Evolutionary conservation across 2,888 invertebrate genomes (phyloP), one percentile per base, ranked within the genome.

Genomic region (Ennomos erosarius): DNA sequence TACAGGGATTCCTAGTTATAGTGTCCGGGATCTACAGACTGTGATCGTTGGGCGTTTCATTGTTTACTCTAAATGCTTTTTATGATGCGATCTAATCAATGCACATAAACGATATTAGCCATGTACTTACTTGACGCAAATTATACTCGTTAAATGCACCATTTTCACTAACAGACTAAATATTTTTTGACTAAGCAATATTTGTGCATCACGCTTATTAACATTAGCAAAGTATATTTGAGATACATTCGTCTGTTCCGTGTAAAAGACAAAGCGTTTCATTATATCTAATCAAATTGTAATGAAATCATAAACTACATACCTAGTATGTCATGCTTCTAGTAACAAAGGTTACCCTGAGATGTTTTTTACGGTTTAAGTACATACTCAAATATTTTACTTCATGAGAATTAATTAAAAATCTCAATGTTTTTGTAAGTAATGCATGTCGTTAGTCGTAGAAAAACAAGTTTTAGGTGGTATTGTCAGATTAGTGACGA

Each of bases 211-310:
- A 13, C 33, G 40, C 40, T 8, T 9, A 10, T 36, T 38, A 39
- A 59, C 55, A 53, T 13, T 53, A 55, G 42, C 39, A 38, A 44
- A 43, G 39, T 46, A 45, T 26, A 36, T 34, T 37, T 38, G 11
- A 13, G 35, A 56, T 38, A 46, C 62, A 62, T 62, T 52, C 60
- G 52, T 55, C 47, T 59, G 56, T 57, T 55, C 46, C 64, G 65
- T 68, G 65, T 56, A 54, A 54, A 39, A 57, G 55, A 68, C 60
- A 39, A 53, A 44, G 55, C 54, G 59, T 63, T 47, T 66, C 62
- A 72, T 75, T 61, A 70, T 76, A 78, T 81, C 78, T 82, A 79
- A 82, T 82, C 76, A 71, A 59, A 68, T 63, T 75, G 71, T 76
- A 76, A 76, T 77, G 74, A 75, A 48, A 62, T 45, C 55, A 36